Conservation (phyloP, 1,140 invertebrate genomes). For the Druon quercuslanigerum region DNA sequence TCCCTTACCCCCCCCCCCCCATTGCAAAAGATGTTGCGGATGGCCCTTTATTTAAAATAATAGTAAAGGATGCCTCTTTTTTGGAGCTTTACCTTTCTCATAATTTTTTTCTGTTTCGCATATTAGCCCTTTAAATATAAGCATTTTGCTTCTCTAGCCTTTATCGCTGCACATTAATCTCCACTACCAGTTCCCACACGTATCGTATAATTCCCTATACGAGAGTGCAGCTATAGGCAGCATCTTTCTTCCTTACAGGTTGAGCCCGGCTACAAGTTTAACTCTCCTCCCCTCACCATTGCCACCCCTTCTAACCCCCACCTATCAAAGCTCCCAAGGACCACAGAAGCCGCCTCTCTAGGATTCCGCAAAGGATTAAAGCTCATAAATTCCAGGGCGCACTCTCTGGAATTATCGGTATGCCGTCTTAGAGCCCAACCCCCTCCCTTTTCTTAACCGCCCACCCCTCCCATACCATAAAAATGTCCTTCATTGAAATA, state of each 20-base stretch:
- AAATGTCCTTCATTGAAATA: background rate
- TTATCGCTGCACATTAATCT: constrained; percentile 53
- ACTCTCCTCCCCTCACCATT: background rate
- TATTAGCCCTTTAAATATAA: constrained; percentile 36
- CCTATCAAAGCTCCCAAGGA: background rate
- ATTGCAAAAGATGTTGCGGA: too few species aligned
- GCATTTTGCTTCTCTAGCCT: constrained; percentile 51
- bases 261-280: constrained; percentile 36
- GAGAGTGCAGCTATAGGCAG: constrained; percentile 31
- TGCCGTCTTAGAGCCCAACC: constrained; percentile 56
- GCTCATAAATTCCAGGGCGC: constrained; percentile 64
- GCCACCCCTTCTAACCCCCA: background rate
- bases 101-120: constrained; percentile 12
- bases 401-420: constrained; percentile 65
- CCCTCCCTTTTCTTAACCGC: constrained; percentile 28
- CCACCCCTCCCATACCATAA: background rate
- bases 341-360: constrained; percentile 42
- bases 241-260: constrained; percentile 47
- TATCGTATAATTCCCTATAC: background rate
- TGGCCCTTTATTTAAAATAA: too few species aligned
- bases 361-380: constrained; percentile 65
- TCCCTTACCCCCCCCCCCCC: too few species aligned
- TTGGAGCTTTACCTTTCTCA: background rate
- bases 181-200: constrained; percentile 36
- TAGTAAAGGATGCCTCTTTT: background rate